phyloP scores from a whole-genome alignment of 2,888 invertebrate genomes.

The Ectropis crepuscularia region DNA sequence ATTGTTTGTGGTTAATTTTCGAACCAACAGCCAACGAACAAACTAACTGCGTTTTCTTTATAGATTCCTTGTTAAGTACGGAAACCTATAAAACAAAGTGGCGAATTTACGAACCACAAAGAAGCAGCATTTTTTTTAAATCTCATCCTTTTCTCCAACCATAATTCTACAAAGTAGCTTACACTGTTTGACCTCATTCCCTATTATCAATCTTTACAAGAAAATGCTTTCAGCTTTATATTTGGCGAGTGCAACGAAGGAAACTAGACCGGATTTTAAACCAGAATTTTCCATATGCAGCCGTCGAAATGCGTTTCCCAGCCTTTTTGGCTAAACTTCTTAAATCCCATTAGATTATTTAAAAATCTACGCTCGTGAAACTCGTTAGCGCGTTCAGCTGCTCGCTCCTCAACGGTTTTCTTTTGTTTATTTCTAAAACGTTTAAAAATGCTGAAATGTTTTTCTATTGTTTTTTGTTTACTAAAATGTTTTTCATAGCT shows the following conservation, averaged over 20 bases:
- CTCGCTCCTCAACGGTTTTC: background rate
- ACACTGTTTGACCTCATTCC: background rate
- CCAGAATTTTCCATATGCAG: conserved; percentile 6
- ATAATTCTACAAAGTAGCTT: too few species aligned
- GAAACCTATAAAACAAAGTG: too few species aligned
- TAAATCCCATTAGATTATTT: conserved; percentile 12
- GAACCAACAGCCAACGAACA: too few species aligned
- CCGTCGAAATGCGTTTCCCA: conserved; percentile 6
- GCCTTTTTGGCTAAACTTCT: conserved; percentile 16
- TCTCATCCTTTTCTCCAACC: too few species aligned
- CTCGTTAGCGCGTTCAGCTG: conserved; percentile 11
- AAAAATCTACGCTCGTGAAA: conserved; percentile 7
- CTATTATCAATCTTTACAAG: conserved; percentile 11
- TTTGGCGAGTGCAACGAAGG: conserved; percentile 8
- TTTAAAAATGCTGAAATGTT: background rate
- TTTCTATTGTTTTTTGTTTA: background rate
- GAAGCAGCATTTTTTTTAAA: too few species aligned
- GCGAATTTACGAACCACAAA: too few species aligned
- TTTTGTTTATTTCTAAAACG: background rate
- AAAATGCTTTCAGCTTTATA: conserved; percentile 16
- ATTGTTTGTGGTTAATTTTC: too few species aligned
- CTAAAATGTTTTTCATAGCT: background rate
- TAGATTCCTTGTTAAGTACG: too few species aligned
- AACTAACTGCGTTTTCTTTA: too few species aligned
- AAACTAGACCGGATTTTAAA: conserved; percentile 3